Conservation (phyloP, 2,888 invertebrate species). For the Drosophila colorata region DNA sequence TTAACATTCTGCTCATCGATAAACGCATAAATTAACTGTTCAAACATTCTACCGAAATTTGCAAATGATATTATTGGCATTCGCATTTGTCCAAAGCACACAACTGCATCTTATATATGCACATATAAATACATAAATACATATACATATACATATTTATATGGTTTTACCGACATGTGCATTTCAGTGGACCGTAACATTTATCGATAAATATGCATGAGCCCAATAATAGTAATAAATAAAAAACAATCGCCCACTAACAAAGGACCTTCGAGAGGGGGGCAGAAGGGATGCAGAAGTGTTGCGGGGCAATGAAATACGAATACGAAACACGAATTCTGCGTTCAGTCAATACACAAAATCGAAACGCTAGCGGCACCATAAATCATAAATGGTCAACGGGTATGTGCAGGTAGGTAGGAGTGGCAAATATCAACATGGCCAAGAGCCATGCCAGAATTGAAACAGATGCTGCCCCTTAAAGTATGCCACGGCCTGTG, state of each 20-base stretch:
- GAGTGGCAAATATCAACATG: slow-evolving; percentile 31
- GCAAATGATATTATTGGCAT: slow-evolving; percentile 26
- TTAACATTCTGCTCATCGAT: not conserved
- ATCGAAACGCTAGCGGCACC: slow-evolving; percentile 33
- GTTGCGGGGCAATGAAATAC: not conserved
- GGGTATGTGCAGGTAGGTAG: not conserved
- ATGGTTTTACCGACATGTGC: slow-evolving; percentile 2
- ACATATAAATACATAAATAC: not conserved
- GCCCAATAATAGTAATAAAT: slow-evolving; percentile 23
- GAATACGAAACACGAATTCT: slow-evolving; percentile 22
- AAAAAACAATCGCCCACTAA: not conserved
- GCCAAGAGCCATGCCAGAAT: slow-evolving; percentile 9
- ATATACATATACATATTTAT: not conserved
- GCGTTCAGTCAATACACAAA: slow-evolving; percentile 43
- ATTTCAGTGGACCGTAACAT: slow-evolving; percentile 23
- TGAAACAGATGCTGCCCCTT: slow-evolving; percentile 44
- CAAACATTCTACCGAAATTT: slow-evolving; percentile 16
- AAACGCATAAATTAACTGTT: slow-evolving; percentile 25
- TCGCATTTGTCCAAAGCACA: slow-evolving; percentile 22
- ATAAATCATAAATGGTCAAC: slow-evolving; percentile 50
- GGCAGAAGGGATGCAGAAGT: not conserved
- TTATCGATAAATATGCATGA: slow-evolving; percentile 40
- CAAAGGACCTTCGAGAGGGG: not conserved
- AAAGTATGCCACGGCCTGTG: slow-evolving; percentile 31
- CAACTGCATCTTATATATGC: not conserved